A percentile compares a stretch with the other conserved stretches of the same genome.
Conservation (phyloP, 2,888 invertebrate species). For the Venustoraphidia nigricollis region DNA sequence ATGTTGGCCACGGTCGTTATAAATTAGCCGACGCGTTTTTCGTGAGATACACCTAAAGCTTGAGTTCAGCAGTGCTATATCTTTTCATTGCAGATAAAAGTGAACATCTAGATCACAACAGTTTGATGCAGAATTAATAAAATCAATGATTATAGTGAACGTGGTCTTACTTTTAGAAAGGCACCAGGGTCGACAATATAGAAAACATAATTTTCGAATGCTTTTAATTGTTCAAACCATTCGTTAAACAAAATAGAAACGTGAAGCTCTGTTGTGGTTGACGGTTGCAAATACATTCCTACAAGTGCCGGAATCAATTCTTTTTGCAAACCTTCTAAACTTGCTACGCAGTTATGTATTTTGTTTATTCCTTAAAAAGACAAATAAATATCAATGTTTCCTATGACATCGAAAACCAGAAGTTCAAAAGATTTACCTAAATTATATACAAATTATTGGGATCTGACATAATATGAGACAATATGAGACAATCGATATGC, state of each 20-base stretch:
- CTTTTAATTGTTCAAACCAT: conserved; percentile 42
- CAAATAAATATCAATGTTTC: conserved; percentile 4
- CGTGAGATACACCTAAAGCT: neutral
- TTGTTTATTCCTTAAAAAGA: conserved; percentile 36
- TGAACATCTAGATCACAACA: too few species aligned
- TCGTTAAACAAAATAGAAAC: conserved; percentile 34
- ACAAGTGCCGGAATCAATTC: conserved; percentile 46
- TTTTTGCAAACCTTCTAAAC: conserved; percentile 49
- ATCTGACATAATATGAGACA: too few species aligned
- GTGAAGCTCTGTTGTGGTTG: conserved; percentile 33
- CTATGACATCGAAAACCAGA: neutral
- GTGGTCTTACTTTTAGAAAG: conserved; percentile 40
- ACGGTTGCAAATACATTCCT: conserved; percentile 29
- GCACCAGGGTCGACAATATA: conserved; percentile 53
- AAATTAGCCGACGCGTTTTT: neutral
- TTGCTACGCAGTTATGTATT: conserved; percentile 46
- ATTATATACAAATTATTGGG: too few species aligned
- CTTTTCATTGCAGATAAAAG: too few species aligned
- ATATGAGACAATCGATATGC: too few species aligned
- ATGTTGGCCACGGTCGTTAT: too few species aligned
- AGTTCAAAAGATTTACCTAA: too few species aligned
- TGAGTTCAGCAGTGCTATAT: too few species aligned
- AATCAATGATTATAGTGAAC: conserved; percentile 22
- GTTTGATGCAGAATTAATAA: neutral
- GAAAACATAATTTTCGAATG: conserved; percentile 41